Conservation (phyloP, 2,113 vertebrate genomes). For the Microtus ochrogaster region DNA sequence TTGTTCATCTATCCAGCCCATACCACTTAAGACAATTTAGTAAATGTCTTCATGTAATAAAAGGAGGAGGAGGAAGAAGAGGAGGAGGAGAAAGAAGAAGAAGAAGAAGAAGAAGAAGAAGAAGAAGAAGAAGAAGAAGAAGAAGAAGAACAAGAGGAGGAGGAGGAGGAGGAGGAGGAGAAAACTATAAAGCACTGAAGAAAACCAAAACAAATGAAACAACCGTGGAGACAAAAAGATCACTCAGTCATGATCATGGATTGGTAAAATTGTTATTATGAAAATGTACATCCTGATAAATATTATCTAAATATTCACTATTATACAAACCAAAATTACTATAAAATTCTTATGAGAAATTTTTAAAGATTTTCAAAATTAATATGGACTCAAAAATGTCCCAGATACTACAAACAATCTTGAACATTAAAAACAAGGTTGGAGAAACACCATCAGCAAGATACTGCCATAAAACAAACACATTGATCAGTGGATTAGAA, state of each 20-base stretch:
- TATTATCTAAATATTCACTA: neutral
- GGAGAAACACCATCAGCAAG: neutral
- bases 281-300: neutral
- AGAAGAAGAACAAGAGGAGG: too few species aligned
- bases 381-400: neutral
- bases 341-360: too few species aligned
- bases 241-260: neutral
- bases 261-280: neutral
- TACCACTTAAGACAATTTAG: neutral
- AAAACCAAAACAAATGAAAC: neutral
- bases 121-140: too few species aligned
- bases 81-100: too few species aligned
- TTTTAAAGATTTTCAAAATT: neutral
- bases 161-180: too few species aligned
- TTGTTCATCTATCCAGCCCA: neutral
- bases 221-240: neutral
- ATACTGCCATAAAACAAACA: neutral
- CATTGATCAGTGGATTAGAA: neutral
- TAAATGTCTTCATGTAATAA: neutral
- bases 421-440: neutral
- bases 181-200: neutral
- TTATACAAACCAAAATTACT: neutral
- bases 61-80: too few species aligned
- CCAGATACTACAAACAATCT: neutral
- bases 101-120: too few species aligned